Evolutionary conservation across 2,888 invertebrate species (phyloP), one percentile per base, ranked within the genome.

Genomic region (Drosophila cracens): DNA sequence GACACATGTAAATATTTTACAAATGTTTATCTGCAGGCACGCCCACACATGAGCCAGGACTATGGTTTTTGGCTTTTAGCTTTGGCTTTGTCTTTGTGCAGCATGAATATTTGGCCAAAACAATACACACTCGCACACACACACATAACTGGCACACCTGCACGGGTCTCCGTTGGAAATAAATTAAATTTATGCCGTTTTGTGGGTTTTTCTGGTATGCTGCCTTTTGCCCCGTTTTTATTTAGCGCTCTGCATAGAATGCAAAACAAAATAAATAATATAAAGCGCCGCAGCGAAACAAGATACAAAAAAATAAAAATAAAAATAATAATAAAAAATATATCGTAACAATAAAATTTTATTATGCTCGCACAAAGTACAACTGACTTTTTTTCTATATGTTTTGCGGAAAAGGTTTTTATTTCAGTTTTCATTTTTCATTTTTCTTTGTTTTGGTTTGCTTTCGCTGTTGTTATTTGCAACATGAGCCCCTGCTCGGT

Each of bases 121-220:
- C 75, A 75, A 70, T 64, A 52, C 61, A 43, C 65, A 58, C 16
- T 16, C 16, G 16, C 58, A 27, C 52, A 29, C 49, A 27, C 51
- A 51, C 48, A 54, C 16, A 57, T 57, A 54, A 43, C 29, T 57
- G 68, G 57, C 67, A 66, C 74, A 81, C 81, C 78, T 81, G 78
- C 34, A 68, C 61, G 53, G 58, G 51, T 72, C 59, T 63, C 69
- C 72, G 65, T 49, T 72, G 79, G 70, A 86, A 87, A 85, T 85
- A 87, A 85, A 85, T 85, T 81, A 85, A 81, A 85, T 87, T 87
- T 87, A 85, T 85, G 79, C 85, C 70, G 85, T 74, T 82, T 83
- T 84, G 69, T 73, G 70, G 71, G 76, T 54, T 66, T 63, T 75
- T 67, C 57, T 48, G 51, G 51, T 43, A 31, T 43, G 60, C 27